Evolutionary conservation across 2,797 vertebrate species (phyloP).

Genomic region (Pangasius krempfi): DNA sequence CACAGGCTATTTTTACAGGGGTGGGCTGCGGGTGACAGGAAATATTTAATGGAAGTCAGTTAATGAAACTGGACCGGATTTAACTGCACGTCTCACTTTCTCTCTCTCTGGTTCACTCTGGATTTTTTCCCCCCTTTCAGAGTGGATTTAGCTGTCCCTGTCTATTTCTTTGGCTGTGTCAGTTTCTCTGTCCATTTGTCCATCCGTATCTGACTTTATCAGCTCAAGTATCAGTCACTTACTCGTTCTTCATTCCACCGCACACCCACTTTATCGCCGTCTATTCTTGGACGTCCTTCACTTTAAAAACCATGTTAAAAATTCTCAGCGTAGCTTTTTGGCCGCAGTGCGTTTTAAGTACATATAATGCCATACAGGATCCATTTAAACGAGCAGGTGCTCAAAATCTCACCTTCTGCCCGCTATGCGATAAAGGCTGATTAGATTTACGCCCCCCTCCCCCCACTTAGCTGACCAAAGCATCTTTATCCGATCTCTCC

Average conservation of each 20-base stretch:
- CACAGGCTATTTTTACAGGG: slow-evolving; percentile 49
- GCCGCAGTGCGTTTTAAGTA: slow-evolving; percentile 49
- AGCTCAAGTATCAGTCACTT: slow-evolving; percentile 37
- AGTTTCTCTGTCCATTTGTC: slow-evolving; percentile 11
- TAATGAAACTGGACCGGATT: slow-evolving; percentile 48
- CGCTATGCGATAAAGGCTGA: slow-evolving; percentile 89
- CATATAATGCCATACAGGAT: slow-evolving; percentile 43
- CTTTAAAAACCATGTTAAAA: slow-evolving; percentile 51
- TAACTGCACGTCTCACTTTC: slow-evolving; percentile 24
- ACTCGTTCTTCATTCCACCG: slow-evolving; percentile 22
- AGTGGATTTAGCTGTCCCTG: slow-evolving; percentile 3
- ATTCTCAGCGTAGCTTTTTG: slow-evolving; percentile 40
- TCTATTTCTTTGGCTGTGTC: slow-evolving; percentile 15
- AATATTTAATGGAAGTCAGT: slow-evolving; percentile 50
- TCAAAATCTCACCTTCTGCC: slow-evolving; percentile 84
- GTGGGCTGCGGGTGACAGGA: slow-evolving; percentile 41
- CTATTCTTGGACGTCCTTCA: slow-evolving; percentile 51
- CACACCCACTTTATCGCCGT: slow-evolving; percentile 14
- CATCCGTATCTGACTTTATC: slow-evolving; percentile 26
- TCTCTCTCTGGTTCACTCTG: neutral
- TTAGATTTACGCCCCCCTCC: slow-evolving; percentile 80
- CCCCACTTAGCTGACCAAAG: slow-evolving; percentile 96
- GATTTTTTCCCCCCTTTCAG: neutral
- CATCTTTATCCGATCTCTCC: slow-evolving; percentile 94
- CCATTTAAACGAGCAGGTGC: slow-evolving; percentile 58